Evolutionary conservation across 2,797 vertebrate species (phyloP).

Genomic region (Channa striata): DNA sequence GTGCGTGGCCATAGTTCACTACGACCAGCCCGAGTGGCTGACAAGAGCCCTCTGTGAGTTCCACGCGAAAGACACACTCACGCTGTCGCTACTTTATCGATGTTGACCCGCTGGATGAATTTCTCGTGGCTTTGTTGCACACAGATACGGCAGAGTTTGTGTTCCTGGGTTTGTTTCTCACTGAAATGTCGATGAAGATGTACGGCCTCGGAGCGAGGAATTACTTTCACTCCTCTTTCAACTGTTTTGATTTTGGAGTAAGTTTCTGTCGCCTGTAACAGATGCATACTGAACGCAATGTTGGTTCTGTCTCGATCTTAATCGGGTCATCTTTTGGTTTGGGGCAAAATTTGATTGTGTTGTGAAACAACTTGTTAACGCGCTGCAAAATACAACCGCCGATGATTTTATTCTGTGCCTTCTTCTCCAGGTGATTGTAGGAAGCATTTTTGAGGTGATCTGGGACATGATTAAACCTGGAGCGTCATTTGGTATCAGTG

Average conservation of each 20-base stretch:
- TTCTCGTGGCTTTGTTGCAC: background rate
- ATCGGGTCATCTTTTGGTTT: background rate
- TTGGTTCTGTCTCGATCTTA: background rate
- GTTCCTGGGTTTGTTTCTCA: slow-evolving; percentile 96
- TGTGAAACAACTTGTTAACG: background rate
- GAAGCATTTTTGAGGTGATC: slow-evolving; percentile 97
- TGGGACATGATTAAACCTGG: slow-evolving; percentile 96
- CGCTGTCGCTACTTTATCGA: background rate
- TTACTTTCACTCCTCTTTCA: slow-evolving; percentile 98
- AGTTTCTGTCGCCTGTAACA: slow-evolving; percentile 59
- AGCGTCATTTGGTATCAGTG: slow-evolving; percentile 97
- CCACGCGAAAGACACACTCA: background rate
- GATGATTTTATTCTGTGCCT: slow-evolving; percentile 7
- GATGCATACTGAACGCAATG: background rate
- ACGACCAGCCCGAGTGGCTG: slow-evolving; percentile 93
- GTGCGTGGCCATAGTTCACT: slow-evolving; percentile 97
- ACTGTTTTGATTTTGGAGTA: slow-evolving; percentile 99
- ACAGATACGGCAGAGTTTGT: slow-evolving; percentile 91
- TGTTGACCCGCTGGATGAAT: background rate
- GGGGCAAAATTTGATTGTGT: background rate
- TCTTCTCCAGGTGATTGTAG: slow-evolving; percentile 92
- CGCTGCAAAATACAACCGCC: background rate
- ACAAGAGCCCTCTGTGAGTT: slow-evolving; percentile 93
- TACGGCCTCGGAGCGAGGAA: slow-evolving; percentile 94
- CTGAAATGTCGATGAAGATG: slow-evolving; percentile 98